Base-by-base conservation (phyloP, 2,888 invertebrate genomes). In the Eupsilia transversa region DNA sequence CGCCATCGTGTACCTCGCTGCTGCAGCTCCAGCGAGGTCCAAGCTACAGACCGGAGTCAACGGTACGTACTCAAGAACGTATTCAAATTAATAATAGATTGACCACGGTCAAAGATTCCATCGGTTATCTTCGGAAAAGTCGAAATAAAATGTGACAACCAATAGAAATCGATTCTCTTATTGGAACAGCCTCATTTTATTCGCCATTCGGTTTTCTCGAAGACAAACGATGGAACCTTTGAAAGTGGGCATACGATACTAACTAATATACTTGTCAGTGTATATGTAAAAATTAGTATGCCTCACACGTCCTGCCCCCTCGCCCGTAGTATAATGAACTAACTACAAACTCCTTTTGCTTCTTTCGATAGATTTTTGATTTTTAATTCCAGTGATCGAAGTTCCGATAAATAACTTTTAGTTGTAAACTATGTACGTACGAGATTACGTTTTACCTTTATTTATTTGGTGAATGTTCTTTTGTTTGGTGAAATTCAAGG, bases 41-140 rank as follows among this genome's bases (percentile, higher is more conserved):
- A 91, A 90, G 56, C 89, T 95, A 35, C 93, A 95, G 77, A 89
- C 91, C 30, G 92, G 92, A 49, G 86, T 80, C 61, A 88, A 87
- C 80, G 94, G 95, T 95, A 71, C 90, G 92, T 89, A 69, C 35
- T 30, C 41, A 43, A 59, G 57, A 38, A 61, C 7, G 59, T 76
- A 79, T 73, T 69, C 10, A 69, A 72, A 72, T 33, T 23, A n/a
- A 3, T 33, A 33, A 5, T n/a, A 35, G 6, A 35, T 10, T 20
- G 4, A 43, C 3, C n/a, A 54, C 6, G 17, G 6, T 56, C 1
- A n/a, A 52, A 68, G 6, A 17, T 23, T 71, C 10, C 27, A 10
- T 71, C 33, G 41, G 3, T 1, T 14, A 9, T 54, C 27, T 33
- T 54, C 33, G 74, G 2, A 2, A n/a, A 57, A 72, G 20, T 1